These are phyloP conservation scores for Eulemur rufifrons DNA, from an alignment of 2,113 vertebrate genomes.

Conservation along the genomic window DNA sequence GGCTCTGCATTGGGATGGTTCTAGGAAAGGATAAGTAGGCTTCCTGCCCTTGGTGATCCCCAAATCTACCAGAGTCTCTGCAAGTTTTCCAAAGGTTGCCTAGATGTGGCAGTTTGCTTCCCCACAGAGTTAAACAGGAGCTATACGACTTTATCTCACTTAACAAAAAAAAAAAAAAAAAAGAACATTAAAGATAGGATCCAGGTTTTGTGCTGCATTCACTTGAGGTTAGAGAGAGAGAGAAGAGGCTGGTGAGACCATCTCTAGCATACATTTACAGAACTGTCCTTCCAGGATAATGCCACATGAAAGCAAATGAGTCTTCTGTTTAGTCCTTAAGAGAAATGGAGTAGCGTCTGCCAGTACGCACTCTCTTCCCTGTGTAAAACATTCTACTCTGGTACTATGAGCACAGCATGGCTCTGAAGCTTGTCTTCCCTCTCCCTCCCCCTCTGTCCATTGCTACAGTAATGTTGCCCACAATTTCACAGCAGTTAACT, in stretches of 20 bases:
- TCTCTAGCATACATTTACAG: not conserved
- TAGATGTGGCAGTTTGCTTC: not conserved
- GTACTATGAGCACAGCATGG: not conserved
- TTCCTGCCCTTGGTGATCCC: not conserved
- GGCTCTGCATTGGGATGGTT: not conserved
- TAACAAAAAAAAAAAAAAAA: not conserved
- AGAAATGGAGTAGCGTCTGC: not conserved
- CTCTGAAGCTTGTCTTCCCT: not conserved
- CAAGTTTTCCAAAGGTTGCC: not conserved
- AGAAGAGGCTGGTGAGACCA: not conserved
- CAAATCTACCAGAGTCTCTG: not conserved
- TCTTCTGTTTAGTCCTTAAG: not conserved
- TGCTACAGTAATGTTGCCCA: too few species aligned
- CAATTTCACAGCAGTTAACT: constrained; percentile 17
- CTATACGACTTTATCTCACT: not conserved
- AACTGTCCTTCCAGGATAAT: not conserved
- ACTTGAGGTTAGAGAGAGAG: not conserved
- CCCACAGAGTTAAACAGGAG: not conserved
- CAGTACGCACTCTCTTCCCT: not conserved
- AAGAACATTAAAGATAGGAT: not conserved
- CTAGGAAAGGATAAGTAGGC: not conserved
- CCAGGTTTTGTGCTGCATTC: not conserved
- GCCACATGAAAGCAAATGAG: not conserved
- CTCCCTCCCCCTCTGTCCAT: not conserved
- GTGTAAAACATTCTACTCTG: not conserved